Base-by-base conservation (phyloP, 2,113 vertebrate species). In the Tachysurus vachellii region DNA sequence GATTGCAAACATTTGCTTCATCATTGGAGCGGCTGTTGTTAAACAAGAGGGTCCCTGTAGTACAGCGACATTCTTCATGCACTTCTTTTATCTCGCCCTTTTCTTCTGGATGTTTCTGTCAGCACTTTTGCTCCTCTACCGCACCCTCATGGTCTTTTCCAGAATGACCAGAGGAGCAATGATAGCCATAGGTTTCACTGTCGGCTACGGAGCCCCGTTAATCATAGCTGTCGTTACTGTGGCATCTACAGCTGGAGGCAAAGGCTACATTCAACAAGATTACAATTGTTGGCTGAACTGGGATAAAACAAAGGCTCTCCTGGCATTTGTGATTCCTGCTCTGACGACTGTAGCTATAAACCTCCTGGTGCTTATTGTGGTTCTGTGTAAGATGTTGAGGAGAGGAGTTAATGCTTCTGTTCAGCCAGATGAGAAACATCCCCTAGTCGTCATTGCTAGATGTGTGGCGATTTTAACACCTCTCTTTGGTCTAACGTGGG, bases 31-130 rank as follows among this genome's bases (percentile, higher is more conserved):
- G 6, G 73, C 86, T 0, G 71, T 91, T 66, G 26, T 95, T 0
- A 91, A 93, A 0, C 88, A 89, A 42, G 1, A 89, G 21, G 85
- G 66, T 1, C 64, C 93, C 28, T 98, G 97, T 87, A 95, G 94
- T 4, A 90, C 94, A 0, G 94, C 95, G 70, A 97, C 96, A 0
- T 98, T 98, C 90, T 97, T 98, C 76, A 95, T 95, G 82, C 97
- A 98, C 90, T 95, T 96, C 83, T 97, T 96, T 91, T 98, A 97
- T 86, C 95, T 98, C 26, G 93, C 95, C 42, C 77, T 97, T 23
- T 98, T 98, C 92, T 98, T 97, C 89, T 98, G 97, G 97, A 98
- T 98, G 97, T 91, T 98, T 1, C 91, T 95, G 7, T 93, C 97
- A 42, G 96, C 95, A 0, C 94, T 97, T n/a, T 92, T 98, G 64